Evolutionary conservation across 2,888 invertebrate genomes (phyloP).

Genomic region (Trissolcus brochymenae): DNA sequence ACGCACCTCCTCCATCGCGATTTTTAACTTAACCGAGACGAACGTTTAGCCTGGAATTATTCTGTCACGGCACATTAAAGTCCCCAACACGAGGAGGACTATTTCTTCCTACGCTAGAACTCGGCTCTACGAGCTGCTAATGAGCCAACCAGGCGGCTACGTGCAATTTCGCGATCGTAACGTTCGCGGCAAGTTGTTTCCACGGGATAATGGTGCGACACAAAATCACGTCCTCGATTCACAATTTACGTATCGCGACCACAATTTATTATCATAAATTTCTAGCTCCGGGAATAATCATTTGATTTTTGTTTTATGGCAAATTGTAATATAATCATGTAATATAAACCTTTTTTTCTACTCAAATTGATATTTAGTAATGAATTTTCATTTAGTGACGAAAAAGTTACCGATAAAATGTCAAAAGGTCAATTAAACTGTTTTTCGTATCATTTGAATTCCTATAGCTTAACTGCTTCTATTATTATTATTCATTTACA

Average conservation of each 20-base stretch:
- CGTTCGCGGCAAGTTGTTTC: conserved; percentile 62
- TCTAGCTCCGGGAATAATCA: conserved; percentile 11
- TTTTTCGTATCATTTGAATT: too few relatives aligned
- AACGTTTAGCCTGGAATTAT: conserved; percentile 70
- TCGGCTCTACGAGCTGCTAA: conserved; percentile 68
- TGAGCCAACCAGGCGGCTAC: conserved; percentile 63
- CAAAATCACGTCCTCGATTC: conserved; percentile 25
- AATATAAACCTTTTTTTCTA: not conserved
- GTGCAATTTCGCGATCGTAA: conserved; percentile 68
- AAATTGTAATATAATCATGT: conserved; percentile 11
- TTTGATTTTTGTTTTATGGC: conserved; percentile 6
- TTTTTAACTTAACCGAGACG: conserved; percentile 67
- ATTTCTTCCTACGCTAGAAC: conserved; percentile 60
- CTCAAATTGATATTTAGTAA: not conserved
- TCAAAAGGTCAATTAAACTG: too few relatives aligned
- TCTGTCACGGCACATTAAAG: conserved; percentile 71
- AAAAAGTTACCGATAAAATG: too few relatives aligned
- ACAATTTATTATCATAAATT: conserved; percentile 29
- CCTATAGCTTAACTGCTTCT: too few relatives aligned
- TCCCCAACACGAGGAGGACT: conserved; percentile 58
- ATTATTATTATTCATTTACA: too few relatives aligned
- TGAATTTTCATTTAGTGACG: too few relatives aligned
- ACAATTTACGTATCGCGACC: conserved; percentile 26
- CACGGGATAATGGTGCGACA: conserved; percentile 35
- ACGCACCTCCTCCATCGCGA: conserved; percentile 53